Conservation (phyloP, 2,113 vertebrate species). For the Corythaixoides concolor region DNA sequence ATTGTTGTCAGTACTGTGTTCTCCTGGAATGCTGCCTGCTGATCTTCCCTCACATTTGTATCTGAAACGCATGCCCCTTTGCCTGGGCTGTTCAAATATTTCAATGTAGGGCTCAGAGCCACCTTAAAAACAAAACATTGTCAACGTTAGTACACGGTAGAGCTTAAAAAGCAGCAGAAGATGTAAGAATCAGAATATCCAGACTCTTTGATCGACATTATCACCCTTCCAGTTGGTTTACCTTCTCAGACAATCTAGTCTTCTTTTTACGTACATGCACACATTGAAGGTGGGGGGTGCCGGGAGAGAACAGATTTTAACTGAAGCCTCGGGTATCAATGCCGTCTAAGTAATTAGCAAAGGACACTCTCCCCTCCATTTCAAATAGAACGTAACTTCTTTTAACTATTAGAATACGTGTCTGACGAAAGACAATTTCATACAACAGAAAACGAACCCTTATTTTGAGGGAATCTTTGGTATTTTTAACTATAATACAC, state of each 20-base stretch:
- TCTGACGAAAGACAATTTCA: neutral
- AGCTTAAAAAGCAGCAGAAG: neutral
- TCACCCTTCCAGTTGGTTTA: neutral
- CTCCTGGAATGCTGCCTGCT: conserved; percentile 95
- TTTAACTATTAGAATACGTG: accelerated
- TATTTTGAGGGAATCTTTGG: neutral
- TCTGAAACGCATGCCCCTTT: conserved; percentile 96
- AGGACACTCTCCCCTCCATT: neutral
- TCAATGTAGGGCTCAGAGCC: conserved; percentile 84
- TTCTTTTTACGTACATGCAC: neutral
- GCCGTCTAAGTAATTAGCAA: neutral
- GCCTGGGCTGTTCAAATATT: conserved; percentile 94
- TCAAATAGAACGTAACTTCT: neutral
- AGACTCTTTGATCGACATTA: neutral
- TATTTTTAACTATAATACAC: neutral
- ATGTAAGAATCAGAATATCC: neutral
- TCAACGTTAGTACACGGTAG: neutral
- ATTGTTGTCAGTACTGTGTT: conserved; percentile 92
- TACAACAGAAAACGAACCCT: neutral
- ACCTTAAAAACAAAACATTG: conserved; percentile 55
- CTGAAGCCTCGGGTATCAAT: neutral
- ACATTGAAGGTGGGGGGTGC: neutral
- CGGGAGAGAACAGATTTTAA: neutral
- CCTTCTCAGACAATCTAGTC: neutral
- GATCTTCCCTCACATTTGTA: conserved; percentile 97